Percentiles rank a stretch among this genome's conserved stretches.
Evolutionary conservation across 2,113 vertebrate genomes (phyloP).

Genomic region (Panthera leo): DNA sequence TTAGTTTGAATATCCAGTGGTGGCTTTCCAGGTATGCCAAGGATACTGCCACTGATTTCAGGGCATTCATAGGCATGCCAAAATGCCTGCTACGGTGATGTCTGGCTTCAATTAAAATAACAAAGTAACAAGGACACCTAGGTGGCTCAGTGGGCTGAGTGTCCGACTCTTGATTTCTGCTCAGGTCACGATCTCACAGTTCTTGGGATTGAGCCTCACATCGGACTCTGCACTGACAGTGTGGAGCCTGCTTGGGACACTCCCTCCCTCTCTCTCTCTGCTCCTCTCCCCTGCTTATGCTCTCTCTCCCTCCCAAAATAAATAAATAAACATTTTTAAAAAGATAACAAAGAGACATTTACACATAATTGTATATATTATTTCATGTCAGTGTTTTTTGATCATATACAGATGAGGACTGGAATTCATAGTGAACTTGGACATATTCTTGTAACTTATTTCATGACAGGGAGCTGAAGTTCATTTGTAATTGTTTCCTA

Average conservation of each 20-base stretch:
- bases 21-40: background rate
- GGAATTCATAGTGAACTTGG: background rate
- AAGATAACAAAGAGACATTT: conserved; percentile 4
- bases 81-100: background rate
- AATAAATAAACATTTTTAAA: no score
- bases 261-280: no score
- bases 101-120: background rate
- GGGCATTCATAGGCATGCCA: background rate
- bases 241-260: no score
- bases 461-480: background rate
- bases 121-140: background rate
- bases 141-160: no score
- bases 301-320: no score
- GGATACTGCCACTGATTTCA: background rate
- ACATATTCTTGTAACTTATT: background rate
- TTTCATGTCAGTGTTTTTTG: background rate
- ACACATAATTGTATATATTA: background rate
- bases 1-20: background rate
- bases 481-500: background rate
- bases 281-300: no score
- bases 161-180: no score
- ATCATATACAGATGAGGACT: background rate
- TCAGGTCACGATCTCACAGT: no score
- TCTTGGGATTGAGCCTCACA: no score
- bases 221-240: no score